Evolutionary conservation across 2,888 invertebrate genomes (phyloP).

Genomic region (Microplitis manilae): DNA sequence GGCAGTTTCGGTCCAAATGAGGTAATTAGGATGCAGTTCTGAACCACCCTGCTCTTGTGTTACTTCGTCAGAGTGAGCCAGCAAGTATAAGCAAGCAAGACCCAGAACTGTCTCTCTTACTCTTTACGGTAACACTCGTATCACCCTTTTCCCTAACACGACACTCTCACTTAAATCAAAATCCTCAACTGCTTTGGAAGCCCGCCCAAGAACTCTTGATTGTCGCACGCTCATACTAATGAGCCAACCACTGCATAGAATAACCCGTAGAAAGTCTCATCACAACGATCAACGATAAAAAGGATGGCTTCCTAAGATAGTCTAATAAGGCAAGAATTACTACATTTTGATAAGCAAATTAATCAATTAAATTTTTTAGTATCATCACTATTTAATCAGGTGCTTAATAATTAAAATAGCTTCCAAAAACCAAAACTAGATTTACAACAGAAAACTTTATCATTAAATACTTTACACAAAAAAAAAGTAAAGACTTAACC

Average conservation of each 20-base stretch:
- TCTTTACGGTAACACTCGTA: constrained; percentile 27
- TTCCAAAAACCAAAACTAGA: no score
- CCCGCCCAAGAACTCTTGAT: constrained; percentile 60
- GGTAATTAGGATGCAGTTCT: constrained; percentile 71
- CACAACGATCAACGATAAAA: constrained; percentile 16
- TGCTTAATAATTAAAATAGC: no score
- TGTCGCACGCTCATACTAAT: constrained; percentile 64
- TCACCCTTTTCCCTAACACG: constrained; percentile 46
- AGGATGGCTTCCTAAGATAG: neutral
- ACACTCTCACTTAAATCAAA: constrained; percentile 64
- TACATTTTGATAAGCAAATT: constrained; percentile 15
- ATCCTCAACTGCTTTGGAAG: constrained; percentile 50
- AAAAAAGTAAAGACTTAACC: no score
- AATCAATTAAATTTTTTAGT: neutral
- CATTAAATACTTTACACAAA: no score
- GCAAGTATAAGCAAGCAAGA: neutral
- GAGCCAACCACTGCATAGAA: constrained; percentile 34
- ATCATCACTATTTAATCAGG: neutral
- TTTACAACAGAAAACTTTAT: no score
- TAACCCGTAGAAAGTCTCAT: neutral
- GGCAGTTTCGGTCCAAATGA: constrained; percentile 65
- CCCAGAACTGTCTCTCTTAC: constrained; percentile 11
- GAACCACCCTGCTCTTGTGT: constrained; percentile 45
- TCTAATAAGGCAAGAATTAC: neutral
- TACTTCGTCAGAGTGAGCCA: constrained; percentile 21